A percentile compares a stretch with the other conserved stretches of the same genome.
These are phyloP conservation scores for Cranoglanis bouderius DNA, from an alignment of 2,113 vertebrate species.

Conservation along the genomic window DNA sequence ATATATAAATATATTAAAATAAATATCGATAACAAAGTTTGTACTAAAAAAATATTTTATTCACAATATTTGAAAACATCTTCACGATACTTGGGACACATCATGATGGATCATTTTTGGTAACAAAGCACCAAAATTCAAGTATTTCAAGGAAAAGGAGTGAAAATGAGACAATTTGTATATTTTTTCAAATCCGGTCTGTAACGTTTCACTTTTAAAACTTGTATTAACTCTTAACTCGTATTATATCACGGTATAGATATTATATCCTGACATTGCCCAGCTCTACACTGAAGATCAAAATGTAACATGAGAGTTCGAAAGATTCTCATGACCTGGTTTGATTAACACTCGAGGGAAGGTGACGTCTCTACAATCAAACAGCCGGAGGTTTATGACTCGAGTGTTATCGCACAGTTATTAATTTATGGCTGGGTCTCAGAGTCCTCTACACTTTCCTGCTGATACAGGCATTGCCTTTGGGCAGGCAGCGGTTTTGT, in stretches of 20 bases:
- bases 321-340: neutral
- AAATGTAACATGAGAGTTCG: neutral
- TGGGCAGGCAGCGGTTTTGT: neutral
- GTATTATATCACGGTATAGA: neutral
- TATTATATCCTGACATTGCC: too few species aligned
- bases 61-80: neutral
- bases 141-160: too few species aligned
- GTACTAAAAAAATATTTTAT: too few species aligned
- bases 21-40: too few species aligned
- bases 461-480: conserved; percentile 32
- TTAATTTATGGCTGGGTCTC: neutral
- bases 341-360: neutral
- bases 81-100: neutral
- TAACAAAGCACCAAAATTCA: too few species aligned
- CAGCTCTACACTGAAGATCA: neutral
- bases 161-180: too few species aligned
- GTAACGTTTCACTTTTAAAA: neutral
- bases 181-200: neutral
- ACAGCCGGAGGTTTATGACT: conserved; percentile 2
- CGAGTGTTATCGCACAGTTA: neutral
- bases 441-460: neutral
- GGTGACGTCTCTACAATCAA: neutral
- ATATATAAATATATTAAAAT: too few species aligned
- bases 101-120: too few species aligned
- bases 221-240: too few species aligned